Conservation (phyloP, 2,113 vertebrate genomes). For the Caracal caracal region DNA sequence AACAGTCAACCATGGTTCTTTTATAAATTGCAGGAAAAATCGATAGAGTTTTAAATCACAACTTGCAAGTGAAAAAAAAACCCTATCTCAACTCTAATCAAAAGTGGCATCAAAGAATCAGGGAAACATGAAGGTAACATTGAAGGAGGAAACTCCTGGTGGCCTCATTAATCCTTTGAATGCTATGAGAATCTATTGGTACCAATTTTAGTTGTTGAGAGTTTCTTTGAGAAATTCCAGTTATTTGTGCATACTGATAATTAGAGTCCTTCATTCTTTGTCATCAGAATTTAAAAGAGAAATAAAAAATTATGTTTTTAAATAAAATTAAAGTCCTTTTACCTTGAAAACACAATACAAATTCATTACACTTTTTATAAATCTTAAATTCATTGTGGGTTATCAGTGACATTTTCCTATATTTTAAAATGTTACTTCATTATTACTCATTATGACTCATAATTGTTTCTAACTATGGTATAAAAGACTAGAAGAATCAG, state of each 20-base stretch:
- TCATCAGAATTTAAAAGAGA: not conserved
- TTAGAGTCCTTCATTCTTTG: not conserved
- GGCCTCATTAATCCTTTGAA: not conserved
- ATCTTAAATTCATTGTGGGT: not conserved
- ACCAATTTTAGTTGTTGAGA: not conserved
- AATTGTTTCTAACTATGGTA: not conserved
- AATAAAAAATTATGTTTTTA: not conserved
- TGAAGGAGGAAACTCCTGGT: not conserved
- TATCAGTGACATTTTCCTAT: not conserved
- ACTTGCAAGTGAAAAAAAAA: not conserved
- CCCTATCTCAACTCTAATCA: not conserved
- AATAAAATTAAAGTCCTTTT: not conserved
- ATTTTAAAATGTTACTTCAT: not conserved
- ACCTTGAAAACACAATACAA: not conserved
- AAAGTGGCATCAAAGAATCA: not conserved
- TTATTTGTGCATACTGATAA: not conserved
- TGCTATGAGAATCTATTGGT: accelerated
- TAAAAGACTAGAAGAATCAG: not conserved
- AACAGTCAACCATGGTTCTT: not conserved
- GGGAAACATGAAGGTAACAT: not conserved
- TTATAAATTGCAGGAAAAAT: not conserved
- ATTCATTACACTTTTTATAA: not conserved
- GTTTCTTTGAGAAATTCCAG: not conserved
- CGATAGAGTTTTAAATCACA: not conserved
- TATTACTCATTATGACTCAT: not conserved